A percentile compares a stretch with the other conserved stretches of the same genome.
Evolutionary conservation across 2,113 vertebrate genomes (phyloP).

Genomic region (Girardinichthys multiradiatus): DNA sequence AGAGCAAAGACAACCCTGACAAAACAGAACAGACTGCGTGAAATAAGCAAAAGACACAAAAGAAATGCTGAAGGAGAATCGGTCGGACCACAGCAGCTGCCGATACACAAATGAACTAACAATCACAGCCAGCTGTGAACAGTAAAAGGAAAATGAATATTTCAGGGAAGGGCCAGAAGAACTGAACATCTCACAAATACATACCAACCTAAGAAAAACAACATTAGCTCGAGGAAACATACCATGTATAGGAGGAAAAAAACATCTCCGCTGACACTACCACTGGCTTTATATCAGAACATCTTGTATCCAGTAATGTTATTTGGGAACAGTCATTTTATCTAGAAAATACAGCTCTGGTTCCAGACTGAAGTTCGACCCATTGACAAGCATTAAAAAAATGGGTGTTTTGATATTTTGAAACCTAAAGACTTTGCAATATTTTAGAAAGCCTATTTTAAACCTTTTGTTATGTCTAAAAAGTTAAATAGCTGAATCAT

Average conservation of each 20-base stretch:
- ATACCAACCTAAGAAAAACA: background rate
- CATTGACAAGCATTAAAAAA: background rate
- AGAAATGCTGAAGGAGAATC: background rate
- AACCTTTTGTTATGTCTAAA: too few relatives aligned
- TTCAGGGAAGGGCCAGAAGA: background rate
- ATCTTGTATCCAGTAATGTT: background rate
- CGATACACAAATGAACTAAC: background rate
- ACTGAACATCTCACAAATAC: background rate
- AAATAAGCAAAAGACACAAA: background rate
- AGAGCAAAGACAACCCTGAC: background rate
- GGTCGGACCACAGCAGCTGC: background rate
- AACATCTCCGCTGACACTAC: background rate
- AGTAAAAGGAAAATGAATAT: background rate
- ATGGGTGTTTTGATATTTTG: background rate
- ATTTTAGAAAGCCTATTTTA: too few relatives aligned
- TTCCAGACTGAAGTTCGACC: background rate
- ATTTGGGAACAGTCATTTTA: background rate
- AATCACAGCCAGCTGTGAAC: background rate
- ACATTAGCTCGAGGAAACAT: background rate
- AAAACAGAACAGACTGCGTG: background rate
- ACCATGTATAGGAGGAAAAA: background rate
- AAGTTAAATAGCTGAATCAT: too few relatives aligned
- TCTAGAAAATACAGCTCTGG: too few relatives aligned
- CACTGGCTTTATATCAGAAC: background rate
- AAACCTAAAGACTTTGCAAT: slow-evolving; percentile 1